Evolutionary conservation across 2,113 vertebrate species (phyloP).

Genomic region (Cygnus atratus): DNA sequence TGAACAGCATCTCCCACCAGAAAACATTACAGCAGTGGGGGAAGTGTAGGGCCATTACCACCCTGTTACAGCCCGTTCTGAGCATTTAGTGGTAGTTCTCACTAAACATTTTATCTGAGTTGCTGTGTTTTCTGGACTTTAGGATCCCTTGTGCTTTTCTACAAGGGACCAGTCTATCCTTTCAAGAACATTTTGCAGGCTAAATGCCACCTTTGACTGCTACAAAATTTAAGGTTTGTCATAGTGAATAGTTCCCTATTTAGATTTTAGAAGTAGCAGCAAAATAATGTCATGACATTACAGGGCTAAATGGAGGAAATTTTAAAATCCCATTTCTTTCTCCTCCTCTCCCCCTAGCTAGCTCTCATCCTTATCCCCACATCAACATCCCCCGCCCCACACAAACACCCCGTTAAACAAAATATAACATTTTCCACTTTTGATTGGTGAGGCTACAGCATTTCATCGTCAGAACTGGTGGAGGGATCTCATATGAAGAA

Average conservation of each 20-base stretch:
- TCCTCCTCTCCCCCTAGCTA: conserved; percentile 28
- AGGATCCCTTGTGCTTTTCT: not conserved
- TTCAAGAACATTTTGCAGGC: not conserved
- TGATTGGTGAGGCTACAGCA: conserved; percentile 47
- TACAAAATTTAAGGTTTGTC: not conserved
- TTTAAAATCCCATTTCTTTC: not conserved
- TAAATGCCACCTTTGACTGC: not conserved
- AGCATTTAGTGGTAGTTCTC: not conserved
- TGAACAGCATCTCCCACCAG: not conserved
- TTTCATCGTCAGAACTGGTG: conserved; percentile 43
- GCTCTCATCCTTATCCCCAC: not conserved
- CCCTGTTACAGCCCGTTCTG: not conserved
- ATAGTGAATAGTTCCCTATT: conserved; percentile 25
- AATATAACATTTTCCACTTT: conserved; percentile 48
- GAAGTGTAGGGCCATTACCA: not conserved
- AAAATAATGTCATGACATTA: conserved; percentile 50
- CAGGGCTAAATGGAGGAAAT: not conserved
- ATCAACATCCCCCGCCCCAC: conserved; percentile 34
- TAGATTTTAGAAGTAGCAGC: conserved; percentile 15
- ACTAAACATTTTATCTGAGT: not conserved
- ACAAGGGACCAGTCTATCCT: not conserved
- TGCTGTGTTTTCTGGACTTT: not conserved
- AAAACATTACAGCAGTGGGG: not conserved
- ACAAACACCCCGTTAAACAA: conserved; percentile 39
- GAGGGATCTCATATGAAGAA: conserved; percentile 22